Base-by-base conservation (phyloP, 2,797 vertebrate species). In the Chloroceryle amazona region DNA sequence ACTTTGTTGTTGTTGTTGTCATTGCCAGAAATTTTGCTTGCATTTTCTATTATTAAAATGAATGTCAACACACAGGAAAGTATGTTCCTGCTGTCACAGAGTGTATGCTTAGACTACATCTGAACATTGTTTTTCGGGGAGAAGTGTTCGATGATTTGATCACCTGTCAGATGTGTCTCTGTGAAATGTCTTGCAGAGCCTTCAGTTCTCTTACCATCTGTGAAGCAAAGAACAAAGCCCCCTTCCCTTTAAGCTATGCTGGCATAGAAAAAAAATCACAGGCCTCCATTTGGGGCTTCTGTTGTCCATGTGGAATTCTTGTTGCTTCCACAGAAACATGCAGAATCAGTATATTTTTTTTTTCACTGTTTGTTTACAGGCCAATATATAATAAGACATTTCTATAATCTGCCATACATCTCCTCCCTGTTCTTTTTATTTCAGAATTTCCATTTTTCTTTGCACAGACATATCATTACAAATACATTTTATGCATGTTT, bases 81-180 rank as follows among this genome's bases (percentile, higher is more conserved):
- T 96, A 95, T 98, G 97, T 98, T 98, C 96, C n/a, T 70, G 84
- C 97, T 98, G 97, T 98, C 98, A 98, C 57, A 63, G 86, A 71
- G 80, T 81, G n/a, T 94, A 94, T 96, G 97, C 96, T 97, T 95
- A 97, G 94, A 93, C 97, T 98, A 96, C 95, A 94, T 98, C 93
- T 97, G 97, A 98, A 98, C 97, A 98, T 97, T 98, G 97, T 97
- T 98, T 98, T 98, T 96, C 96, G 97, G 96, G 83, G 92, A 97
- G 90, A 96, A 97, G 84, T 95, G 84, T 97, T 98, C 95, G 8
- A 93, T 97, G 97, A 98, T 98, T 98, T 98, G 98, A 98, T 98
- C 98, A 98, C 96, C 98, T 98, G 98, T 98, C 98, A 98, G 94
- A 98, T 29, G 47, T 72, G 60, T 97, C 95, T 97, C 94, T 97